Base-by-base conservation (phyloP, 2,888 invertebrate species). In the Idaea straminata region DNA sequence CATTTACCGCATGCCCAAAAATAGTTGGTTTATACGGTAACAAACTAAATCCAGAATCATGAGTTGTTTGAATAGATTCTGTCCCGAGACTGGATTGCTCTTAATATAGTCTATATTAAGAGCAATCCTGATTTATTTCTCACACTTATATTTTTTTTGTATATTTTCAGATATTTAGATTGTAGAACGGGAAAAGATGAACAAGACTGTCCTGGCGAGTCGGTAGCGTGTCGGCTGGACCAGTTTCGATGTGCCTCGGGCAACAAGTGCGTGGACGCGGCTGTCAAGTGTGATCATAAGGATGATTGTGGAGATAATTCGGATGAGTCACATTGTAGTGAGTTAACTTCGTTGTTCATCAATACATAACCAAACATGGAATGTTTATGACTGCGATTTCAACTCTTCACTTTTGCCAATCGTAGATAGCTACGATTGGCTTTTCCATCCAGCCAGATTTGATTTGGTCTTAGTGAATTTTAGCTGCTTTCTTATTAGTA, bases 231-330 rank as follows among this genome's bases (percentile, higher is more conserved):
- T 80, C 94, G 95, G 35, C 93, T 98, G 78, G 97, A 97, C 89
- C 97, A 98, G 92, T 98, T 97, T 89, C 94, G 97, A 61, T 98
- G 98, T 86, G 95, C 95, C 73, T 94, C 95, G 75, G 97, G 97
- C 59, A 95, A 95, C 81, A 95, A 96, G 78, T 98, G 98, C 86
- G 94, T 98, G 72, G 97, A 97, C 80, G 94, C 94, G 64, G 84
- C 94, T 25, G 91, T 93, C 74, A 94, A 95, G 78, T 98, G 98
- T 86, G 97, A 98, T 90, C 97, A 98, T 87, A 96, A 95, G 83
- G 96, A 97, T 85, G 98, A 98, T 89, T 98, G 98, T 81, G 97
- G 96, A 0, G 98, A 98, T 87, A 97, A 96, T 84, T 97, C 97
- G 1, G 98, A 98, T 82, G 98, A 98, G 87, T 95, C 95, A 70